Evolutionary conservation across 2,797 vertebrate species (phyloP).

Genomic region (Ctenosaura bakeri): DNA sequence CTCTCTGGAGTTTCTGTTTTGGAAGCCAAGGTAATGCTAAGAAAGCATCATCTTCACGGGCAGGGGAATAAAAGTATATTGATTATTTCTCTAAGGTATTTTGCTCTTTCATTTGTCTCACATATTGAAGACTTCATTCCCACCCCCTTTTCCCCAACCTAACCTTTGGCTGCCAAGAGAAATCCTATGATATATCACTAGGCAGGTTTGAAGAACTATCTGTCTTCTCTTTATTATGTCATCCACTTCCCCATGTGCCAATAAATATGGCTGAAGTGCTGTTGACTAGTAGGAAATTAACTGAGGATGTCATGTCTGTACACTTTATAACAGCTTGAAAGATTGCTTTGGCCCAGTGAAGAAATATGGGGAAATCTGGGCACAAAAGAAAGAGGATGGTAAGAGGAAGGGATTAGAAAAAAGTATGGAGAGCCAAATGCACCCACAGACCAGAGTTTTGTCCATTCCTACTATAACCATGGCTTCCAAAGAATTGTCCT

Average conservation of each 20-base stretch:
- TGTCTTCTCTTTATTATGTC: conserved; percentile 33
- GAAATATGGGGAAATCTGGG: background rate
- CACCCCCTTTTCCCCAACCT: conserved; percentile 8
- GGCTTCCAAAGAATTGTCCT: too few species aligned
- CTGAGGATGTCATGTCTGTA: conserved; percentile 53
- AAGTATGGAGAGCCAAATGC: too few species aligned
- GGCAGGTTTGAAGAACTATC: conserved; percentile 50
- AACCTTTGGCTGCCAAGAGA: conserved; percentile 14
- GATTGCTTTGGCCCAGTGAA: background rate
- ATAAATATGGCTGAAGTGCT: conserved; percentile 42
- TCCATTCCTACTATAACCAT: too few species aligned
- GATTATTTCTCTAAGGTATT: conserved; percentile 32
- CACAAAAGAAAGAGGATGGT: background rate
- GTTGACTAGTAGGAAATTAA: conserved; percentile 58
- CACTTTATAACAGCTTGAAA: conserved; percentile 43
- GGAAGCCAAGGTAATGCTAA: conserved; percentile 35
- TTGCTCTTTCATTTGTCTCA: conserved; percentile 33
- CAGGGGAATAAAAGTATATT: rapidly evolving
- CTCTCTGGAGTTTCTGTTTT: conserved; percentile 48
- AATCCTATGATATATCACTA: conserved; percentile 47
- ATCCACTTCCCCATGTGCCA: conserved; percentile 32
- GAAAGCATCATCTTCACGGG: conserved; percentile 45
- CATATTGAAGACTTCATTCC: conserved; percentile 41
- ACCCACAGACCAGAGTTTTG: too few species aligned
- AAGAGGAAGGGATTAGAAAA: conserved; percentile 31